Conservation (phyloP, 2,113 vertebrate genomes). For the Phainopepla nitens region DNA sequence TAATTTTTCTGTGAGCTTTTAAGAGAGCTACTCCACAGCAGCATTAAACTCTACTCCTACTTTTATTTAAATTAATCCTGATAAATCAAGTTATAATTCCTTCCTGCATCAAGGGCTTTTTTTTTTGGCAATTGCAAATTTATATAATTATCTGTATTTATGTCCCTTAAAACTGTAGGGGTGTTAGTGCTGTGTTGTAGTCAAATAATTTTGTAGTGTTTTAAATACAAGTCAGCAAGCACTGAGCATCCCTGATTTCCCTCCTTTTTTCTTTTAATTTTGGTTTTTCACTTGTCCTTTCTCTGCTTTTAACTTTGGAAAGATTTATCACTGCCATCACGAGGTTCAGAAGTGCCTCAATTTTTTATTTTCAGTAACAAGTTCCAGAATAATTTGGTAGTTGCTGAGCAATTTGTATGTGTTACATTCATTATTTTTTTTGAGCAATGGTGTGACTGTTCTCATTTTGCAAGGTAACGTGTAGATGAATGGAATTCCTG, state of each 20-base stretch:
- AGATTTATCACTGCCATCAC: neutral
- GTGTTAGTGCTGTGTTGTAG: neutral
- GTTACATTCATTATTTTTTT: neutral
- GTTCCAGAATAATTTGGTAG: neutral
- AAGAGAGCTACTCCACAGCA: neutral
- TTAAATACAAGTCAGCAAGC: neutral
- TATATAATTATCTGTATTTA: neutral
- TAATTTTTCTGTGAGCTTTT: neutral
- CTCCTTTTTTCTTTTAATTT: neutral
- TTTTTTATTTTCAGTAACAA: neutral
- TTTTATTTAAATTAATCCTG: neutral
- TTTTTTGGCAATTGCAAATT: neutral
- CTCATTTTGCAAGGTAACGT: neutral
- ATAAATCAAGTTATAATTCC: neutral
- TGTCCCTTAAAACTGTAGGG: neutral
- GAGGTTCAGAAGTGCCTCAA: neutral
- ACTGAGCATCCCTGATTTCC: neutral
- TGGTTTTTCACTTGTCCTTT: neutral
- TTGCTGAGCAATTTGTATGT: neutral
- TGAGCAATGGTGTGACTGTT: neutral
- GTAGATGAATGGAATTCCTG: neutral
- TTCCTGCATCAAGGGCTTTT: neutral
- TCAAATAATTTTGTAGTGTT: neutral
- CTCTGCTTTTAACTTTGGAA: neutral
- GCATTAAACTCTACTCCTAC: neutral